Base-by-base conservation (phyloP, 2,888 invertebrate species). In the Cyclophora punctaria region DNA sequence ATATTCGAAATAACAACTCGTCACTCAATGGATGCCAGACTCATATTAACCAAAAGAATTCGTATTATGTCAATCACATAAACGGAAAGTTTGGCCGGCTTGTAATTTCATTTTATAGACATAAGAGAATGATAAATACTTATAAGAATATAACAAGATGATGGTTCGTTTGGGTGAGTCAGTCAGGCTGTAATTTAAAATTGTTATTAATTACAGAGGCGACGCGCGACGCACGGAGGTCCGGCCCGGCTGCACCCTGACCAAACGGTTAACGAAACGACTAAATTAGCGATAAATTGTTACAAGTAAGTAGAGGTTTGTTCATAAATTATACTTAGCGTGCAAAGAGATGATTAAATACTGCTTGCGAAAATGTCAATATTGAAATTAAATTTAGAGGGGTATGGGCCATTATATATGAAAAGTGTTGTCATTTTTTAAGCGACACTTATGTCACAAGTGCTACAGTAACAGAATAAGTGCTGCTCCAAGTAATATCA, bases 151-250 rank as follows among this genome's bases (percentile, higher is more conserved):
- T 47, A 46, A 34, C 48, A 34, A 44, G 20, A 33, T 34, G 44
- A 34, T 34, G 33, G 42, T 7, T 48, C 33, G 20, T 35, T 44
- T 47, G 45, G 20, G 44, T 47, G 59, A 69, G 68, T 63, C 63
- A 64, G 69, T 69, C 62, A 67, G 66, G 62, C 64, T 60, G 67
- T 69, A 79, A 76, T 76, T 75, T 75, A 72, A 71, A 62, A 42
- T 37, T 69, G 69, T 66, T 75, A 76, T 76, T 79, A 78, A 78
- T 80, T 75, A 73, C 60, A 58, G 20, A 20, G 20, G 20, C 20
- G 20, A 20, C 63, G 59, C 60, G 20, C 20, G 20, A 20, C 63
- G 59, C 60, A 59, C 52, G 69, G 71, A 75, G 75, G 75, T 76
- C 71, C 65, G 59, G 20, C 20, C 20, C 20, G 60, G 57, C 66